Base-by-base conservation (phyloP, 2,113 vertebrate genomes). In the Prochilodus magdalenae region DNA sequence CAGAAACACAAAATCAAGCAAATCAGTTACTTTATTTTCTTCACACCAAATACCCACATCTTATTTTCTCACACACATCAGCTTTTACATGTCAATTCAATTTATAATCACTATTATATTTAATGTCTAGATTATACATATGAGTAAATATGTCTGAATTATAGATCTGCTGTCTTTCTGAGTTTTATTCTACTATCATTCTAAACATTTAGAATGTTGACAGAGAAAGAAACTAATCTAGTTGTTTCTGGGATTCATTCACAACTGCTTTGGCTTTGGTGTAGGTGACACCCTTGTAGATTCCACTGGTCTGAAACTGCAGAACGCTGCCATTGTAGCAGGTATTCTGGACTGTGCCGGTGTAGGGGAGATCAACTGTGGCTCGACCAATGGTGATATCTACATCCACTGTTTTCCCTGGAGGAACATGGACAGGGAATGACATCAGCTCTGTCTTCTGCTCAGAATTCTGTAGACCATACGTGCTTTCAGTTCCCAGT, bases 291-390 rank as follows among this genome's bases (percentile, higher is more conserved):
- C 66, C 66, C 47, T 63, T 84, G 82, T 86, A 88, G n/a, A 5
- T 57, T 29, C 83, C 85, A 15, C 66, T 83, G 60, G 49, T 84
- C 40, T 47, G 2, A n/a, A 77, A 83, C 60, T 80, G 0, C 63
- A 80, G n/a, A 18, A 84, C 74, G 27, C 77, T 72, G 70, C 20
- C 51, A 55, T 88, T 80, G 22, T 20, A 13, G 67, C 82, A 88
- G 49, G 82, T 86, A 8, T 84, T 80, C 20, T 60, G 10, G 57
- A 88, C 29, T 30, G 40, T 88, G 53, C 66, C 87, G 11, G 53
- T 86, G 82, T 86, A 88, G 8, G 85, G 82, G 14, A 88, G 53
- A 66, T 88, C 76, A 73, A 88, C 26, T 7, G 22, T 62, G 30
- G 76, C 83, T 77, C 73, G 51, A 27, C 87, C 86, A 36, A 88